These are phyloP conservation scores for Cherax destructor DNA, from an alignment of 1,140 invertebrate genomes.

Conservation along the genomic window DNA sequence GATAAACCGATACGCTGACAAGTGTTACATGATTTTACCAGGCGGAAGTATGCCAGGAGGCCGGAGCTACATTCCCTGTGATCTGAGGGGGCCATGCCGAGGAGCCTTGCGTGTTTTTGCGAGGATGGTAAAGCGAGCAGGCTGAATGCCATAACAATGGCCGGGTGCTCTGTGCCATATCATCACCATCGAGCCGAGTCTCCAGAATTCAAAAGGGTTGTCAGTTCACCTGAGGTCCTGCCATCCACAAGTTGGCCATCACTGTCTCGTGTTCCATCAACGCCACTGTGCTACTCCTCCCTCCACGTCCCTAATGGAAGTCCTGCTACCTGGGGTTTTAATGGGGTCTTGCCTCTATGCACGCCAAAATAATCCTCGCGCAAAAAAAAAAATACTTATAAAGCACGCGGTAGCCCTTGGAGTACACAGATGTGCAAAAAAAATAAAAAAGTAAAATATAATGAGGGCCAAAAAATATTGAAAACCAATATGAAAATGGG, in stretches of 20 bases:
- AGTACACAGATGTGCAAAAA: not conserved
- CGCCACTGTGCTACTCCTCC: not conserved
- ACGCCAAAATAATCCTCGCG: not conserved
- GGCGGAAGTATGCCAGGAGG: not conserved
- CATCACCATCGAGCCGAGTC: constrained; percentile 11
- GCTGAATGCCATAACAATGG: constrained; percentile 5
- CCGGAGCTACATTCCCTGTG: not conserved
- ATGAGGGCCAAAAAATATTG: not conserved
- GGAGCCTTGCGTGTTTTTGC: constrained; percentile 3
- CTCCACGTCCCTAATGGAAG: not conserved
- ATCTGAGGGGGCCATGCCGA: not conserved
- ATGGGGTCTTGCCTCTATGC: not conserved
- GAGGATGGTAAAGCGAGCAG: not conserved
- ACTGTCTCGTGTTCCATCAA: not conserved
- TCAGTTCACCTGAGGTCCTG: constrained; percentile 1
- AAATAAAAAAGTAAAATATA: not conserved
- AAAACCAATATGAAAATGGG: not conserved
- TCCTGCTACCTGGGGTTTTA: not conserved
- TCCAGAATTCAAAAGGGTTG: not conserved
- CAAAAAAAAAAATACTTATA: not conserved
- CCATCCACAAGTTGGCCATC: not conserved
- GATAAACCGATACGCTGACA: not conserved
- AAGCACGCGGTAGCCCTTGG: not conserved
- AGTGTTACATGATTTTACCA: constrained; percentile 3
- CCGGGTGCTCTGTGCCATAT: constrained; percentile 11